Evolutionary conservation across 2,113 vertebrate species (phyloP).

Genomic region (Dromas ardeola): DNA sequence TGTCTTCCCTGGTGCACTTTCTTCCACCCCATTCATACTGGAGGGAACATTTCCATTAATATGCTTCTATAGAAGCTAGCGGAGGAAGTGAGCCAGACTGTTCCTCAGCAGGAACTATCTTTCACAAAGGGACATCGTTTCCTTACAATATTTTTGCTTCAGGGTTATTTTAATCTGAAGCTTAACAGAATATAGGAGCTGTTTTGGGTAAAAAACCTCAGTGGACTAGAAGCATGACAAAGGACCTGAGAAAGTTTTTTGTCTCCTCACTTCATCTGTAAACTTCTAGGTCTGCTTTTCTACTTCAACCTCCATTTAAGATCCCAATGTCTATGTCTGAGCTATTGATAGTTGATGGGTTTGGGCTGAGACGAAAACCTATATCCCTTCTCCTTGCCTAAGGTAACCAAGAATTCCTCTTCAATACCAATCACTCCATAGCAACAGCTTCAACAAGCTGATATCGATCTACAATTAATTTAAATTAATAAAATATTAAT

Average conservation of each 20-base stretch:
- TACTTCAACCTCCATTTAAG: background rate
- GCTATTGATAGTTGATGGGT: background rate
- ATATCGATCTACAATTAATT: background rate
- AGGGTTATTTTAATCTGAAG: conserved; percentile 23
- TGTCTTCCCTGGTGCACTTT: background rate
- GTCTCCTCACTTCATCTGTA: background rate
- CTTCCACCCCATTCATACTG: background rate
- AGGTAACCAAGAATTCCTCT: background rate
- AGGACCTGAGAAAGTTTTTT: background rate
- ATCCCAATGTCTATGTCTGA: background rate
- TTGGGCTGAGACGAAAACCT: background rate
- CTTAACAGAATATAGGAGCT: background rate
- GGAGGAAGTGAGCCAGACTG: background rate
- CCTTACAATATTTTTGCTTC: background rate
- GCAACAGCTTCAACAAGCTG: background rate
- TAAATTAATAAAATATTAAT: background rate
- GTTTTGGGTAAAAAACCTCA: conserved; percentile 16
- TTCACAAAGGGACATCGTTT: background rate
- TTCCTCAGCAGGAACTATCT: conserved; percentile 14
- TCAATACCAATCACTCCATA: background rate
- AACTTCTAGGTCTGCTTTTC: background rate
- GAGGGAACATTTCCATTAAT: background rate
- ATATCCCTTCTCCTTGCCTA: background rate
- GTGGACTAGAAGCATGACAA: background rate
- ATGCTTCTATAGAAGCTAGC: background rate